Evolutionary conservation across 2,113 vertebrate genomes (phyloP), one percentile per base, ranked within the genome.

Genomic region (Stegastes partitus): DNA sequence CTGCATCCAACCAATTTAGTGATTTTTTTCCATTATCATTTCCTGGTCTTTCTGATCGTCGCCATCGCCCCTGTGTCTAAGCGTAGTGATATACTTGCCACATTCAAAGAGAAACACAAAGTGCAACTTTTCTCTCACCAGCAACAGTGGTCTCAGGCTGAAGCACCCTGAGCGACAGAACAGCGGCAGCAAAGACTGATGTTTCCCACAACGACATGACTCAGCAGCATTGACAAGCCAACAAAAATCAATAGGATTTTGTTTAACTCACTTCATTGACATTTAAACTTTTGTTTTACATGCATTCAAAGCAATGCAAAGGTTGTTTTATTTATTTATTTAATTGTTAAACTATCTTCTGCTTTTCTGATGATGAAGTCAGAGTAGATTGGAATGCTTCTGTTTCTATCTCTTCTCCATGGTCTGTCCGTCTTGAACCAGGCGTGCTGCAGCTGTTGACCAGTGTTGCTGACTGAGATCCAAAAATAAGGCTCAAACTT

Each of bases 111-210:
- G 31, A 86, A 83, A 82, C 77, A 82, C 80, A 90, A 88, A 87
- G 83, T 86, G 77, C 82, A 86, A 79, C 75, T 83, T 87, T 79
- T 85, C 45, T 79, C 87, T 86, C 87, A 85, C 66, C 88, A 86
- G 90, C 89, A 93, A 70, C 89, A 90, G 9, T 74, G 84, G 77
- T 87, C 85, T 70, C 9, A 34, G 79, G 80, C 78, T 75, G 15
- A 89, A 86, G 77, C 86, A 18, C 26, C 75, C 67, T 44, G 66
- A 31, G 34, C 12, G 6, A 55, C 58, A 26, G 61, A 45, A 37
- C 34, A 18, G 66, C 23, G 26, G 81, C 75, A 45, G 51, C 45
- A 54, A 8, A 51, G 6, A 44, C 15, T 28, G 6, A 39, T 6
- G 14, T 37, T 66, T 62, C 28, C 21, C 5, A 21, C 6, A 26